These are phyloP conservation scores for Daktulosphaira vitifoliae DNA, from an alignment of 1,140 invertebrate species.

Conservation along the genomic window DNA sequence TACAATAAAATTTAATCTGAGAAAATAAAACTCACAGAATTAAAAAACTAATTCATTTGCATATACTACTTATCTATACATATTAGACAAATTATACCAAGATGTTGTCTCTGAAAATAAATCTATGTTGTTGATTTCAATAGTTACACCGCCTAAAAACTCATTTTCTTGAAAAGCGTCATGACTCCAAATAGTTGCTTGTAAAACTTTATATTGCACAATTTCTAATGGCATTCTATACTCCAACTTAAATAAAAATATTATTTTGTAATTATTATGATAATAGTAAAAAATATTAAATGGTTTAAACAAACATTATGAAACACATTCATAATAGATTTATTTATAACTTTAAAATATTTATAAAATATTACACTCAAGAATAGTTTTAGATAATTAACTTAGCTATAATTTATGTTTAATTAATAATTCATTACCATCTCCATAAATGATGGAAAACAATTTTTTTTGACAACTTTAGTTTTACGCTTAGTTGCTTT, in stretches of 20 bases:
- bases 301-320: too few relatives aligned
- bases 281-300: too few relatives aligned
- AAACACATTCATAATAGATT: too few relatives aligned
- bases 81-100: slow-evolving; percentile 64
- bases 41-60: too few relatives aligned
- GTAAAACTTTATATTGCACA: slow-evolving; percentile 62
- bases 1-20: too few relatives aligned
- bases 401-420: too few relatives aligned
- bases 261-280: too few relatives aligned
- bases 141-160: slow-evolving; percentile 79
- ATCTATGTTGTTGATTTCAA: slow-evolving; percentile 62
- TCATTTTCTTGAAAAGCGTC: slow-evolving; percentile 92
- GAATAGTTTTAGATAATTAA: too few relatives aligned
- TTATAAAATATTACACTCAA: too few relatives aligned
- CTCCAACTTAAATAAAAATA: slow-evolving; percentile 70
- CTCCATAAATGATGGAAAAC: slow-evolving; percentile 96
- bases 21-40: too few relatives aligned
- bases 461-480: slow-evolving; percentile 81
- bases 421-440: too few relatives aligned
- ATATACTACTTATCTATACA: slow-evolving; percentile 42
- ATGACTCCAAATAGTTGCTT: slow-evolving; percentile 92
- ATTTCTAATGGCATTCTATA: slow-evolving; percentile 78
- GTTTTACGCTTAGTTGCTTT: slow-evolving; percentile 93
- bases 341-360: neutral
- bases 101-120: slow-evolving; percentile 66